Evolutionary conservation across 2,797 vertebrate species (phyloP), one percentile per base, ranked within the genome.

Genomic region (Tadarida brasiliensis): DNA sequence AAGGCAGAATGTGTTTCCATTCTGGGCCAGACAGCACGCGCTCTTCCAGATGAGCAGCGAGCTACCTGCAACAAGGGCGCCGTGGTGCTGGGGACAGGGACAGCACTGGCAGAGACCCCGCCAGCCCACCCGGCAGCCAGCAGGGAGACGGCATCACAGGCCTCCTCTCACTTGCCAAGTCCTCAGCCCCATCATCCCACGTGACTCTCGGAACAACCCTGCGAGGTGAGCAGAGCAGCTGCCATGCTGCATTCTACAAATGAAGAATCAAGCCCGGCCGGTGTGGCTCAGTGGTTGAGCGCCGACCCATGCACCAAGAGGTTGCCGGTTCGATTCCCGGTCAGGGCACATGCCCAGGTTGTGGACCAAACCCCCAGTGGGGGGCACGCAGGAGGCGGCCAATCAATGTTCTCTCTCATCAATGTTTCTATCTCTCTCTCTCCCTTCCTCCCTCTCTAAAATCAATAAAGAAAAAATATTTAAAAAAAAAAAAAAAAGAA

Each of bases 81-180:
- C 5, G 5, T 4, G 19, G 67, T 1, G 4, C 39, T 3, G 7
- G 61, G 67, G 61, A 54, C 57, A 47, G 33, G 11, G 11, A 5
- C 3, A 6, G 35, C 0, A 0, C 28, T 12, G 47, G 59, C 49
- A 5, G 24, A 93, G 76, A 35, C 10, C 51, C 51, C 56, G 26
- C 11, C 1, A 0, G 63, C 56, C 67, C 9, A 26, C 33, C 61
- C 59, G 68, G 54, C 56, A 24, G 39, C 1, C 54, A 6, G 35
- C 4, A 0, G 5, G 0, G 15, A 54, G 56, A 28, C 11, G 26
- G 33, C 33, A 22, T 39, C 16, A 0, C 0, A 0, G 33, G 7
- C 33, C 70, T 86, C 90, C 76, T 88, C 71, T 39, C 14, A 24
- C 70, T 6, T 3, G n/a, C 81, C 81, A 63, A 30, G 8, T 8